Evolutionary conservation across 2,888 invertebrate genomes (phyloP).

Genomic region (Parnassius mnemosyne): DNA sequence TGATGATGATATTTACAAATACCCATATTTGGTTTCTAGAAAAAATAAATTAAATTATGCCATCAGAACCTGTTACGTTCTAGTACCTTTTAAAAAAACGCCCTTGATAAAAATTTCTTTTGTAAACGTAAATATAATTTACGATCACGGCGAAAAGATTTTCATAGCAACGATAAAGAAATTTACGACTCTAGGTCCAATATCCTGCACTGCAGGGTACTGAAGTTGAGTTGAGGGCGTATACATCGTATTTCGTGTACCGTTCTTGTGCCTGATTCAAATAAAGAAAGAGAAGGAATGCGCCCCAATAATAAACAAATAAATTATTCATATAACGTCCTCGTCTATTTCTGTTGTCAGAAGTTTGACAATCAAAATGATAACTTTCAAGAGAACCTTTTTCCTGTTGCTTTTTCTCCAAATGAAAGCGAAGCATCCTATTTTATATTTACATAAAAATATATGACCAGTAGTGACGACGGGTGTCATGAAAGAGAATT

Average conservation of each 20-base stretch:
- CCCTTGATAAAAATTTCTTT: no score
- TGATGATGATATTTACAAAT: no score
- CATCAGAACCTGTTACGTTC: no score
- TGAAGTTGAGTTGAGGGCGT: conserved; percentile 1
- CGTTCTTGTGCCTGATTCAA: conserved; percentile 36
- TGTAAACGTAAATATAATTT: no score
- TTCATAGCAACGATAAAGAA: conserved; percentile 5
- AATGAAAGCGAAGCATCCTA: conserved; percentile 34
- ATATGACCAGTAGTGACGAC: conserved; percentile 2
- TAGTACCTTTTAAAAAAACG: no score
- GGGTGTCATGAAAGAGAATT: conserved; percentile 24
- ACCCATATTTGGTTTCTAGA: no score
- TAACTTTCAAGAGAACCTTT: conserved; percentile 39
- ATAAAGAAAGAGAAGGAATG: conserved; percentile 50
- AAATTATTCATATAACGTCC: conserved; percentile 61
- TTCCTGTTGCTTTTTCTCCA: conserved; percentile 31
- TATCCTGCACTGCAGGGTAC: neutral
- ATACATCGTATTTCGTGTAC: conserved; percentile 27
- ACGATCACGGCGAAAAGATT: conserved; percentile 9
- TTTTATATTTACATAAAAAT: conserved; percentile 35
- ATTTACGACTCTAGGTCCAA: conserved; percentile 2
- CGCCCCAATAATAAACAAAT: conserved; percentile 53
- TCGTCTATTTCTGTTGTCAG: conserved; percentile 47
- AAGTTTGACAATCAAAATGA: conserved; percentile 54
- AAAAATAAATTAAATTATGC: no score